A percentile compares a stretch with the other conserved stretches of the same genome.
Evolutionary conservation across 2,797 vertebrate species (phyloP).

Genomic region (Syncerus caffer): DNA sequence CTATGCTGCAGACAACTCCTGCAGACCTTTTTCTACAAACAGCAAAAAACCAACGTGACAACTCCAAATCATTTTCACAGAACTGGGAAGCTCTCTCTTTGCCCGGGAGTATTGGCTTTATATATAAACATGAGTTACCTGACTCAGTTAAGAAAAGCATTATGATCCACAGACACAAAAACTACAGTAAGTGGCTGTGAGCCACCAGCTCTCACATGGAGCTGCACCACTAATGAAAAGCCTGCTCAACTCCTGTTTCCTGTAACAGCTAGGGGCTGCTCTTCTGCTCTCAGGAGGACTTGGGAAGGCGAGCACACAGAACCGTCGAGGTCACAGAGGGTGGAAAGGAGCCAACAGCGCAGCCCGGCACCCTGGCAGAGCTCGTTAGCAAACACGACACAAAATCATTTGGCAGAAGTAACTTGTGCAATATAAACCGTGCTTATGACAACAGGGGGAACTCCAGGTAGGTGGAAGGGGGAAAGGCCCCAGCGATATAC

Average conservation of each 20-base stretch:
- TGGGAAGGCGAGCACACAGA: background rate
- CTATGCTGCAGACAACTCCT: background rate
- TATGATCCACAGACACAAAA: background rate
- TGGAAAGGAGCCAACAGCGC: background rate
- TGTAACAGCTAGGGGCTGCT: background rate
- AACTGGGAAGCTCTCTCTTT: background rate
- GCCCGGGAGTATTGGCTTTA: background rate
- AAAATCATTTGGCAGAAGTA: background rate
- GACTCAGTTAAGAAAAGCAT: background rate
- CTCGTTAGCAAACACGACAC: background rate
- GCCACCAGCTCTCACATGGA: background rate
- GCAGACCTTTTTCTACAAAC: background rate
- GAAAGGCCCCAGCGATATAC: background rate
- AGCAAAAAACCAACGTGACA: background rate
- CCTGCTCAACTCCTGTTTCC: background rate
- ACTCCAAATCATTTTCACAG: background rate
- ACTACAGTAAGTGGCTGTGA: background rate
- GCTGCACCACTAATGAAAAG: background rate
- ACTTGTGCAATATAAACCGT: background rate
- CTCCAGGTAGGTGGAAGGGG: background rate
- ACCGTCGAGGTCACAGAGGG: background rate
- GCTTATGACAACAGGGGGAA: background rate
- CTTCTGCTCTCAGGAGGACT: background rate
- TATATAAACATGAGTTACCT: background rate
- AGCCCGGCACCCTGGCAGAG: background rate